A percentile compares a stretch with the other conserved stretches of the same genome.
Evolutionary conservation across 2,113 vertebrate species (phyloP).

Genomic region (Sinocyclocheilus anophthalmus): DNA sequence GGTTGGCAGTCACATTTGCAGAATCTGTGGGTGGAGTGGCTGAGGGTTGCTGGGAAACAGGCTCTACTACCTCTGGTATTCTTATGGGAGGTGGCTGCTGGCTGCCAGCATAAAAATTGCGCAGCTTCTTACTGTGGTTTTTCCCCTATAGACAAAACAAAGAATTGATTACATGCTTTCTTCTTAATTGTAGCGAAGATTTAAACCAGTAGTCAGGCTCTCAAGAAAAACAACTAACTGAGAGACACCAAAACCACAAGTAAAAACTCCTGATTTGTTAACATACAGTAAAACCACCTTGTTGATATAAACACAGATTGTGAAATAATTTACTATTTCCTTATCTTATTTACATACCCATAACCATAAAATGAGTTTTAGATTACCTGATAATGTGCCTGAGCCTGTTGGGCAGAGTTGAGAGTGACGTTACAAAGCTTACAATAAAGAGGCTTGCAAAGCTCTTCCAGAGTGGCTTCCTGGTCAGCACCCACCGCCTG

Average conservation of each 20-base stretch:
- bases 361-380: neutral
- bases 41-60: conserved; percentile 75
- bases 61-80: conserved; percentile 81
- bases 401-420: conserved; percentile 96
- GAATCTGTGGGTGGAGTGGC: conserved; percentile 75
- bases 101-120: conserved; percentile 95
- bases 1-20: conserved; percentile 69
- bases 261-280: neutral
- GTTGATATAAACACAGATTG: conserved; percentile 1
- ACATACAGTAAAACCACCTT: neutral
- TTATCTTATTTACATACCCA: neutral
- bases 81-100: conserved; percentile 89
- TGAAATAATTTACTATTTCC: neutral
- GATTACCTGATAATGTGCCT: conserved; percentile 96
- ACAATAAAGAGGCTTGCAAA: conserved; percentile 97
- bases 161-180: conserved; percentile 13
- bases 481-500: conserved; percentile 77
- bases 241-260: neutral
- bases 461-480: conserved; percentile 89
- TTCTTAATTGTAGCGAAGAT: neutral
- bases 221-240: neutral
- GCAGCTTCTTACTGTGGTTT: conserved; percentile 96
- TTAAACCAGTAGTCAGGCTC: neutral
- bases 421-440: conserved; percentile 97
- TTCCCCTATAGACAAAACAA: conserved; percentile 85